Percentiles rank a stretch among this genome's conserved stretches.
phyloP scores from a whole-genome alignment of 2,113 vertebrate genomes.

The Hepsetus odoe region DNA sequence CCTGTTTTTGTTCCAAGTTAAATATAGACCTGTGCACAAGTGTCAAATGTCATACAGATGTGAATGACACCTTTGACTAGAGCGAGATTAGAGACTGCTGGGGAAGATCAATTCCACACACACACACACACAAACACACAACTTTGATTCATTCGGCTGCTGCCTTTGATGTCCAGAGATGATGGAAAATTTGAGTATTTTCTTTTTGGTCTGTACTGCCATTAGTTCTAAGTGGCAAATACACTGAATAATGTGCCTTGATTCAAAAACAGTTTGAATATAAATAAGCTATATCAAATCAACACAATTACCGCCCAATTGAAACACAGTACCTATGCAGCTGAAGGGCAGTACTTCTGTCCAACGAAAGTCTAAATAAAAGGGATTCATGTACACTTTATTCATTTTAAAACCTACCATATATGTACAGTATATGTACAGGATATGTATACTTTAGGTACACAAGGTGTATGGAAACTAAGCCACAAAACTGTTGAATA shows the following conservation, averaged over 20 bases:
- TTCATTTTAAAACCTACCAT: no score
- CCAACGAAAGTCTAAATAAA: no score
- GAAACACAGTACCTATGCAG: no score
- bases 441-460: no score
- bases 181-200: conserved; percentile 26
- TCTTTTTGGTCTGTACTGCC: background rate
- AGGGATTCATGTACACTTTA: no score
- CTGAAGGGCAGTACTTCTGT: no score
- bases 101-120: conserved; percentile 19
- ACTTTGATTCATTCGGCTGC: conserved; percentile 35
- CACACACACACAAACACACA: conserved; percentile 15
- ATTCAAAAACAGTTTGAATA: background rate
- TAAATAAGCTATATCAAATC: background rate
- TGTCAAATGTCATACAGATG: conserved; percentile 56
- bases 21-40: conserved; percentile 47
- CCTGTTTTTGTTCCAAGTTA: conserved; percentile 49
- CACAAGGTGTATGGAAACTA: no score
- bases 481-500: no score
- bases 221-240: no score
- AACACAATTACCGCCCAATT: no score
- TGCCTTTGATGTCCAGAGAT: conserved; percentile 23
- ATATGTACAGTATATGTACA: no score
- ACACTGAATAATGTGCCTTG: no score
- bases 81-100: conserved; percentile 37
- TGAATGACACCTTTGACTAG: conserved; percentile 43